These are phyloP conservation scores for Eupithecia centaureata DNA, from an alignment of 2,888 invertebrate genomes.

Conservation along the genomic window DNA sequence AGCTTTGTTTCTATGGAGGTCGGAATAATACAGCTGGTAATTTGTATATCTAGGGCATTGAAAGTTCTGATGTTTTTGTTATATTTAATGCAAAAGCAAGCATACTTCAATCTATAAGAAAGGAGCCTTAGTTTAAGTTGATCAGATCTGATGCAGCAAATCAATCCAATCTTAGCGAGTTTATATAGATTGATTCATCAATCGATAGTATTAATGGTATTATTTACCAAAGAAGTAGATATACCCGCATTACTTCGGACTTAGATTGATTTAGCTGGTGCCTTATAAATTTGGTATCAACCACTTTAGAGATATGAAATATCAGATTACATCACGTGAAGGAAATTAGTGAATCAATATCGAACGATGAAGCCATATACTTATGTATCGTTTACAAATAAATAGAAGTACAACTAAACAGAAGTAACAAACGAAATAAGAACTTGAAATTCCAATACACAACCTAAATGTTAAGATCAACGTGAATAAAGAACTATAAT, in stretches of 20 bases:
- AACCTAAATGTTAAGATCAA: background rate
- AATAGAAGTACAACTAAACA: too few relatives aligned
- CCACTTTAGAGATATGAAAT: constrained; percentile 24
- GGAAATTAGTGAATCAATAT: constrained; percentile 1
- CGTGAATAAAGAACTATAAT: background rate
- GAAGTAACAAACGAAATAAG: background rate
- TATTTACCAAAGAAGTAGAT: constrained; percentile 10
- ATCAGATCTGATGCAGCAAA: background rate
- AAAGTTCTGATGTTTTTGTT: constrained; percentile 11
- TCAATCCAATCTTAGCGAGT: background rate
- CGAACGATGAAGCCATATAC: background rate
- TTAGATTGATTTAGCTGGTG: constrained; percentile 3
- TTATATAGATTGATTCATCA: constrained; percentile 7
- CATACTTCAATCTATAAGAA: background rate
- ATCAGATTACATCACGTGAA: constrained; percentile 6
- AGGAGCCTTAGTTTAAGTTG: background rate
- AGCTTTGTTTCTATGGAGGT: constrained; percentile 63
- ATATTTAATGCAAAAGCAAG: background rate
- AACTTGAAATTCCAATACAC: background rate
- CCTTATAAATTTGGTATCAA: constrained; percentile 15
- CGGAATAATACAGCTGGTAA: constrained; percentile 47
- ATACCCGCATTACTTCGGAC: constrained; percentile 2
- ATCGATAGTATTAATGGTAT: background rate
- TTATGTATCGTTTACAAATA: too few relatives aligned
- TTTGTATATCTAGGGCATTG: constrained; percentile 18